phyloP scores from a whole-genome alignment of 2,113 vertebrate genomes.

The Vireo altiloquus region DNA sequence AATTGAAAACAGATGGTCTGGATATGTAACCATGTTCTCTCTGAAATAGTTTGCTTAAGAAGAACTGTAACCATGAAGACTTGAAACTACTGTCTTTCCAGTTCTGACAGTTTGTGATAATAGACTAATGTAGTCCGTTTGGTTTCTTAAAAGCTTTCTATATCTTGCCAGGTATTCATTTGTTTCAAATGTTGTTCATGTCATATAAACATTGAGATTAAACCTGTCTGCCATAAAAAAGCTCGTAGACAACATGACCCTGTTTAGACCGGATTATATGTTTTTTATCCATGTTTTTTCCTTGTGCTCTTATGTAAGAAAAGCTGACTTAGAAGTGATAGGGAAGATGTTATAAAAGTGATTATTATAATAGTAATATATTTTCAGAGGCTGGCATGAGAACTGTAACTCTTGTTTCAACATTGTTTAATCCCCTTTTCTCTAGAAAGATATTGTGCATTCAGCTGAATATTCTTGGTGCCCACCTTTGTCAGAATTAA shows the following conservation, averaged over 20 bases:
- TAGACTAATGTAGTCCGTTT: neutral
- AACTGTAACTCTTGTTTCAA: neutral
- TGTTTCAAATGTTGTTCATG: neutral
- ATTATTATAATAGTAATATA: neutral
- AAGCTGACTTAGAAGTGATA: neutral
- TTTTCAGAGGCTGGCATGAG: neutral
- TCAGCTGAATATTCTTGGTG: slow-evolving; percentile 74
- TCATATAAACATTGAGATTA: neutral
- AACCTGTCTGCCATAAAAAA: neutral
- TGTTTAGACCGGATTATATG: neutral
- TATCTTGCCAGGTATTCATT: neutral
- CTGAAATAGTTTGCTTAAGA: neutral
- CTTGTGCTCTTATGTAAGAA: neutral
- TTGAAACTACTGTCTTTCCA: neutral
- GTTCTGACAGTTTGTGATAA: neutral
- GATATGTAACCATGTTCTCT: neutral
- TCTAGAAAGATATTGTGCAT: slow-evolving; percentile 68
- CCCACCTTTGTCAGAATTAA: slow-evolving; percentile 77
- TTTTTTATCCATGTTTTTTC: neutral
- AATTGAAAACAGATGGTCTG: neutral
- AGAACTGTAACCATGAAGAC: neutral
- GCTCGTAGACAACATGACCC: neutral
- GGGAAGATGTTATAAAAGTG: neutral
- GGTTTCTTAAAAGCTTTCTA: neutral
- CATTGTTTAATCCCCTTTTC: neutral